These are phyloP conservation scores for Xanthia icteritia DNA, from an alignment of 2,888 invertebrate species.

Conservation along the genomic window DNA sequence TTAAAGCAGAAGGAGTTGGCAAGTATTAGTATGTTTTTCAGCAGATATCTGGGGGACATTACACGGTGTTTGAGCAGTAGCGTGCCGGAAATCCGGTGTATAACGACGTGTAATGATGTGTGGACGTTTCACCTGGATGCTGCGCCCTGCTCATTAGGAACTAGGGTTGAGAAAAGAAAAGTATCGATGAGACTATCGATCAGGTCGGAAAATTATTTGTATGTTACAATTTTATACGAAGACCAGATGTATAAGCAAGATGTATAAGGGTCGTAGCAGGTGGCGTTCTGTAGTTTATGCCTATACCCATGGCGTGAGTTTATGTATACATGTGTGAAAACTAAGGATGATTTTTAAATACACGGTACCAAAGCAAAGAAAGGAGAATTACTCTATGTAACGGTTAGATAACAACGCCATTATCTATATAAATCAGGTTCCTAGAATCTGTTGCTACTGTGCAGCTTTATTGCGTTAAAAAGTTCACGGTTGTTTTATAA, in stretches of 20 bases:
- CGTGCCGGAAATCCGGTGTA: constrained; percentile 85
- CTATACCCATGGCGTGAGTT: background rate
- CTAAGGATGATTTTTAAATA: background rate
- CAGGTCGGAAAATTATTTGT: background rate
- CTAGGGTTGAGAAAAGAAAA: constrained; percentile 65
- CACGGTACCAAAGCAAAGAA: background rate
- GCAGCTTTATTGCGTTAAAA: background rate
- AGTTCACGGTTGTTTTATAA: background rate
- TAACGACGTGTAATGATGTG: constrained; percentile 85
- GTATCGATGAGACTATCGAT: constrained; percentile 3
- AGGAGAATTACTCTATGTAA: background rate
- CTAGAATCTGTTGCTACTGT: background rate
- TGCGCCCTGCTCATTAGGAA: constrained; percentile 79
- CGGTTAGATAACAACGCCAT: background rate
- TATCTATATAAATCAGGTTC: background rate
- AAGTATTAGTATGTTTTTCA: constrained; percentile 61
- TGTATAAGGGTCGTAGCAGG: background rate
- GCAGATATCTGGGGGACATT: constrained; percentile 70
- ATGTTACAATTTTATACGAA: background rate
- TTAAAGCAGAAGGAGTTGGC: constrained; percentile 51
- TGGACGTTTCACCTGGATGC: constrained; percentile 86
- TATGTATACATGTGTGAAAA: background rate
- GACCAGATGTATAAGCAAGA: background rate
- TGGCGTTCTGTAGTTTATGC: background rate
- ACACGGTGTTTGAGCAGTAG: constrained; percentile 81